Conservation (phyloP, 2,888 invertebrate genomes). For the Lampropteryx suffumata region DNA sequence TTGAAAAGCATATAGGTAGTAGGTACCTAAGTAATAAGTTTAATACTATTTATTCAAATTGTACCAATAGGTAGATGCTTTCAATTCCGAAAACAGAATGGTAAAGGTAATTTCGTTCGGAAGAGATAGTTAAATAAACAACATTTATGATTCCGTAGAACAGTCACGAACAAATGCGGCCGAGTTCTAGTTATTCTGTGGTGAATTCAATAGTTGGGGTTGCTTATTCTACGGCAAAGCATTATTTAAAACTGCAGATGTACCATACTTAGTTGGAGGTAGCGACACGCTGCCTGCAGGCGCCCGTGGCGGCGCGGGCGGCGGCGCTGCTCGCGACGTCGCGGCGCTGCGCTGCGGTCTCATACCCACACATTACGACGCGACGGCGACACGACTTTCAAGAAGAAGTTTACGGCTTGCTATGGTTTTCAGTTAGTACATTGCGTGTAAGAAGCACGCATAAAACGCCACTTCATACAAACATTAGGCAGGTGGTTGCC, state of each 20-base stretch:
- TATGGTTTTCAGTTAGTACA: too few species aligned
- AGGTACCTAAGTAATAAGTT: too few species aligned
- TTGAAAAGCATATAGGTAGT: too few species aligned
- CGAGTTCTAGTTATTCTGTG: background rate
- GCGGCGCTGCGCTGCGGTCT: background rate
- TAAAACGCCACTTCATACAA: too few species aligned
- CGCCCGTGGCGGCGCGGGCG: conserved; percentile 10
- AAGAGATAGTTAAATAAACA: conserved; percentile 7
- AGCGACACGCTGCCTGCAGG: conserved; percentile 29
- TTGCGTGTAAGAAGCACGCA: too few species aligned
- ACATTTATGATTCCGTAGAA: conserved; percentile 6
- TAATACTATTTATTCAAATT: too few species aligned
- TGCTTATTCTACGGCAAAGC: background rate
- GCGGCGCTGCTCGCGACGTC: conserved; percentile 7
- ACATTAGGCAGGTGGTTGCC: too few species aligned
- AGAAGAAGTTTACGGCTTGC: too few species aligned
- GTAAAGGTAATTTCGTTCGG: conserved; percentile 8
- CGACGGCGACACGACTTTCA: background rate
- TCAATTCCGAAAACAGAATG: conserved; percentile 1
- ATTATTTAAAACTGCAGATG: conserved; percentile 26
- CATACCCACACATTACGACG: background rate
- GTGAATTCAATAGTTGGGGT: too few species aligned
- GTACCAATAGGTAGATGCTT: too few species aligned
- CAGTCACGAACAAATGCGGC: conserved; percentile 6
- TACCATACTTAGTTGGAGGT: too few species aligned